phyloP scores from a whole-genome alignment of 2,113 vertebrate genomes.

The Muntiacus reevesi region DNA sequence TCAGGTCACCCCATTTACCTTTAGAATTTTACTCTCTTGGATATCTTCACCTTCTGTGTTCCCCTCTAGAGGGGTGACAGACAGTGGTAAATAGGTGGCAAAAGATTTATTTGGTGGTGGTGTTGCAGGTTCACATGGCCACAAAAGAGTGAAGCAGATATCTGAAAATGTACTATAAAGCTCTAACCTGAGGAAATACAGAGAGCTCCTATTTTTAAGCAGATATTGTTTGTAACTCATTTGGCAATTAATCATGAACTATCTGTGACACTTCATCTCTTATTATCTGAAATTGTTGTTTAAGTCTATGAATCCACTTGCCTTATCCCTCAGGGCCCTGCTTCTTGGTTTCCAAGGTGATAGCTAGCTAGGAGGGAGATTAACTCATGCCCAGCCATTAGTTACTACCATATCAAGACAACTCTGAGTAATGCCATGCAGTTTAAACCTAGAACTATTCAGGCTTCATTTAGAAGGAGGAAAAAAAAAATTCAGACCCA shows the following conservation, averaged over 20 bases:
- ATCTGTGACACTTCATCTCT: conserved; percentile 23
- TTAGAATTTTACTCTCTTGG: not conserved
- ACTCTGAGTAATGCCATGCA: not conserved
- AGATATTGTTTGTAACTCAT: not conserved
- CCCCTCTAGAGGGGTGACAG: not conserved
- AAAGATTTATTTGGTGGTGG: not conserved
- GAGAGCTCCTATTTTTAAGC: not conserved
- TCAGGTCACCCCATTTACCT: not conserved
- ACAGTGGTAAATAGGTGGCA: not conserved
- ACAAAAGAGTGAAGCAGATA: not conserved
- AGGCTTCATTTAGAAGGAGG: not conserved
- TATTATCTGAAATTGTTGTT: conserved; percentile 38
- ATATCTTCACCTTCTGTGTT: not conserved
- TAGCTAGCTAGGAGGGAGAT: not conserved
- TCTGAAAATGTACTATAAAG: not conserved
- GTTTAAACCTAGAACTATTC: not conserved
- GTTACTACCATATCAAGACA: not conserved
- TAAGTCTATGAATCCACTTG: conserved; percentile 8
- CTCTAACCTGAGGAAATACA: not conserved
- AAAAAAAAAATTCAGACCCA: not conserved
- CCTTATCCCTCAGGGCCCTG: not conserved
- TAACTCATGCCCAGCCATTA: conserved; percentile 1
- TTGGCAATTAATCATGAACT: conserved; percentile 23
- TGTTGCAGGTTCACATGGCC: not conserved
- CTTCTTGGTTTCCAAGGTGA: conserved; percentile 28